Conservation (phyloP, 2,113 vertebrate species). For the Acanthisitta chloris region DNA sequence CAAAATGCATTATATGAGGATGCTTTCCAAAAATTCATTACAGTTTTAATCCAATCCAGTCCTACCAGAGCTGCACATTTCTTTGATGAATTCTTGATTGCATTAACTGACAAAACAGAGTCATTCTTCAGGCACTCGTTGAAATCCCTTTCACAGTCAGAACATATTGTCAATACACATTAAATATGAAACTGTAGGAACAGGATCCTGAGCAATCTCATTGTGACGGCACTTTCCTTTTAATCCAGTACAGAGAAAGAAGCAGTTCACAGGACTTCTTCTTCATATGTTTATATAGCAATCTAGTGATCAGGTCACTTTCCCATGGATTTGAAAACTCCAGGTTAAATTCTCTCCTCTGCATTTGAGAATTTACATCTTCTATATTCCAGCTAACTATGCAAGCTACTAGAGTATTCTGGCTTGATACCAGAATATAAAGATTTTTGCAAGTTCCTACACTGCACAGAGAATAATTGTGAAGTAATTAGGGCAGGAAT, state of each 20-base stretch:
- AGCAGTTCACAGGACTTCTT: not conserved
- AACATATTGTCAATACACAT: not conserved
- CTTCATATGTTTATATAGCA: not conserved
- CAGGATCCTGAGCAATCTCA: not conserved
- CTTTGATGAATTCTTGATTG: conserved; percentile 69
- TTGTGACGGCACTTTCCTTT: not conserved
- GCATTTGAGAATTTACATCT: not conserved
- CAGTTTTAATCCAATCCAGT: conserved; percentile 65
- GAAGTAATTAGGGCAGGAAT: not conserved
- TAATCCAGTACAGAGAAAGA: not conserved
- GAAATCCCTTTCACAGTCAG: conserved; percentile 33
- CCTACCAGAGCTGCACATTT: conserved; percentile 37
- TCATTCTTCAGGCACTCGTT: conserved; percentile 23
- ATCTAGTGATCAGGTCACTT: not conserved
- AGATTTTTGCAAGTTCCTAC: conserved; percentile 6
- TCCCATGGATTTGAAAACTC: not conserved
- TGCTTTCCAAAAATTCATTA: conserved; percentile 30
- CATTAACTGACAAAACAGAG: conserved; percentile 49
- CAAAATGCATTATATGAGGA: not conserved
- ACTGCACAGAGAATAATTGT: not conserved
- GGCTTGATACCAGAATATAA: not conserved
- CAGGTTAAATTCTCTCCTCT: not conserved
- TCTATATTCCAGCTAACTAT: not conserved
- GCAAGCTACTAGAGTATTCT: not conserved
- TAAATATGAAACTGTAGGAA: not conserved